phyloP scores from a whole-genome alignment of 1,140 invertebrate species.

The Drosophila arizonae region DNA sequence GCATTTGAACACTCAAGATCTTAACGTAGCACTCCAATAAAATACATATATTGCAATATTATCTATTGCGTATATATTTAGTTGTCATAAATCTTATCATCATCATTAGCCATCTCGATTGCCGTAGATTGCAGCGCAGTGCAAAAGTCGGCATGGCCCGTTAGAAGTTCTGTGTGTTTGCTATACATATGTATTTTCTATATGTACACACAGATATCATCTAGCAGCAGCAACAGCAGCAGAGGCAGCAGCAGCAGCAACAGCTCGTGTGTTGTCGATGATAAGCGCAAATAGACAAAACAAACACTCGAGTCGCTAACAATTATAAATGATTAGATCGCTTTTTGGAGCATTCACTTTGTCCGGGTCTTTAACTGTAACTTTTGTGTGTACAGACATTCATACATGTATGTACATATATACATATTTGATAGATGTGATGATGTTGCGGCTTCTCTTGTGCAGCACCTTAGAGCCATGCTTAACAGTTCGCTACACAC shows the following conservation, averaged over 20 bases:
- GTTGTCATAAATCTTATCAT: too few relatives aligned
- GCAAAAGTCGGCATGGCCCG: neutral
- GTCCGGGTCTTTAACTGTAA: constrained; percentile 72
- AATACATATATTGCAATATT: too few relatives aligned
- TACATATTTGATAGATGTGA: constrained; percentile 18
- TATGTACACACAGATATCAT: constrained; percentile 53
- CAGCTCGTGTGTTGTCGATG: constrained; percentile 63
- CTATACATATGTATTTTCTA: constrained; percentile 40
- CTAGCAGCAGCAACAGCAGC: constrained; percentile 1
- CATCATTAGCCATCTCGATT: neutral
- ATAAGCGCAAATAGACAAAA: constrained; percentile 79
- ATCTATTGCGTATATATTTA: too few relatives aligned
- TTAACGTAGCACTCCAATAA: too few relatives aligned
- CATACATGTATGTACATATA: too few relatives aligned
- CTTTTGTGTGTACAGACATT: constrained; percentile 41
- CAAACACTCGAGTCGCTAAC: constrained; percentile 75
- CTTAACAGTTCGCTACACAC: constrained; percentile 1
- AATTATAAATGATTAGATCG: constrained; percentile 81
- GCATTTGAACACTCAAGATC: neutral
- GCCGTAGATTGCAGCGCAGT: neutral
- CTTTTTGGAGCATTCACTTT: constrained; percentile 78
- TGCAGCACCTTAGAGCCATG: constrained; percentile 23
- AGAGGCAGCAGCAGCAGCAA: neutral
- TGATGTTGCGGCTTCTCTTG: constrained; percentile 24
- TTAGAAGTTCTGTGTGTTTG: constrained; percentile 8